These are phyloP conservation scores for Thecophora atra DNA, from an alignment of 2,888 invertebrate species.

Conservation along the genomic window DNA sequence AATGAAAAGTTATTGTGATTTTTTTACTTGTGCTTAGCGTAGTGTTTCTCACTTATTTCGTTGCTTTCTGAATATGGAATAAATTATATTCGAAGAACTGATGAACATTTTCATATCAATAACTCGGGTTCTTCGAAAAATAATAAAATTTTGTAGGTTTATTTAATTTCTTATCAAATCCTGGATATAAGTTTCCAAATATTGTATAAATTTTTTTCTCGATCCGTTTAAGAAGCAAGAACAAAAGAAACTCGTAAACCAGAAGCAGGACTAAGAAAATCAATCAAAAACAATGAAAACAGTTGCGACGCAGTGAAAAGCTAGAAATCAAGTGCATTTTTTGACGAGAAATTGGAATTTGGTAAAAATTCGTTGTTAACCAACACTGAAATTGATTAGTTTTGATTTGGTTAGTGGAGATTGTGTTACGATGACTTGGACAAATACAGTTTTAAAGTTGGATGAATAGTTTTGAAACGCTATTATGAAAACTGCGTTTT, in stretches of 20 bases:
- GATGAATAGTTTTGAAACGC: background rate
- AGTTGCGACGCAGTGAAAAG: slow-evolving; percentile 16
- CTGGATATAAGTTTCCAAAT: no score
- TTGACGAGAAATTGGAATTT: slow-evolving; percentile 18
- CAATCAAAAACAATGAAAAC: slow-evolving; percentile 25
- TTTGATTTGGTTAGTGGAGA: slow-evolving; percentile 10
- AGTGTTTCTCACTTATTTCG: slow-evolving; percentile 14
- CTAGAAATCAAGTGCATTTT: no score
- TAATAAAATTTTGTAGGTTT: slow-evolving; percentile 2
- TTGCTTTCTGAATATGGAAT: slow-evolving; percentile 25
- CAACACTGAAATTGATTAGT: background rate
- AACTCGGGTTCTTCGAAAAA: background rate
- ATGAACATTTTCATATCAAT: background rate
- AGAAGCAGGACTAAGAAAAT: background rate
- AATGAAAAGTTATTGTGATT: slow-evolving; percentile 24
- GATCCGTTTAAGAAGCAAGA: background rate
- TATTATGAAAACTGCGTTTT: background rate
- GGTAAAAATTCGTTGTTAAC: slow-evolving; percentile 5
- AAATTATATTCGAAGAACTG: slow-evolving; percentile 9
- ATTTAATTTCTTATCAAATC: no score
- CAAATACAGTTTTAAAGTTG: background rate
- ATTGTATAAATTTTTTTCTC: slow-evolving; percentile 8
- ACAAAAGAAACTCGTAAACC: slow-evolving; percentile 20
- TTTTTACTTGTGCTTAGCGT: background rate
- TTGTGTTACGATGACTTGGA: slow-evolving; percentile 14